Percentiles rank a stretch among this genome's conserved stretches.
Evolutionary conservation across 2,113 vertebrate genomes (phyloP).

Genomic region (Cyrtonyx montezumae): DNA sequence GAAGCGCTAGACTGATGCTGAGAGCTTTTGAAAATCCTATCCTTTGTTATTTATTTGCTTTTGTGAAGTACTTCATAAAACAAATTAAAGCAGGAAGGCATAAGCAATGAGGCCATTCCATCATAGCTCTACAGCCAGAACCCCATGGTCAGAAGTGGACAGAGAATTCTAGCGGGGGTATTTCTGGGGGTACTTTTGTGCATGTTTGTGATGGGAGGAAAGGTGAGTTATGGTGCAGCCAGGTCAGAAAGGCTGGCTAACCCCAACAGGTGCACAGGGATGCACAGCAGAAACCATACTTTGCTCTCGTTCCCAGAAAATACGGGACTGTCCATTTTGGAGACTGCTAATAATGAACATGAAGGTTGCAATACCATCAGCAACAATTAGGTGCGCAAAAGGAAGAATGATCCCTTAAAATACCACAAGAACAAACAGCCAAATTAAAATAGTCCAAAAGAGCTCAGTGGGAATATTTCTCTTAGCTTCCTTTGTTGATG

Average conservation of each 20-base stretch:
- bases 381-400: background rate
- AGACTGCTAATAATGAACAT: background rate
- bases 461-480: constrained; percentile 9
- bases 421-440: background rate
- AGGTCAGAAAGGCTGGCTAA: background rate
- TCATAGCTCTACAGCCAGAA: background rate
- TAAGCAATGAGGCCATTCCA: background rate
- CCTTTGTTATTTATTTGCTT: background rate
- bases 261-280: background rate
- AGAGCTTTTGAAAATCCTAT: background rate
- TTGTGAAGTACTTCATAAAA: background rate
- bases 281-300: background rate
- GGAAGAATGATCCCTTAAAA: background rate
- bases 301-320: background rate
- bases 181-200: background rate
- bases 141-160: background rate
- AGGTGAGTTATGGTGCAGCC: background rate
- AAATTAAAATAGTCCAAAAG: constrained; percentile 2
- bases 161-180: background rate
- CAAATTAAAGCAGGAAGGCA: background rate
- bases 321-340: background rate
- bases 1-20: background rate
- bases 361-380: background rate
- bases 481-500: constrained; percentile 33
- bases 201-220: background rate